Base-by-base conservation (phyloP, 2,113 vertebrate species). In the Solenodon paradoxus region DNA sequence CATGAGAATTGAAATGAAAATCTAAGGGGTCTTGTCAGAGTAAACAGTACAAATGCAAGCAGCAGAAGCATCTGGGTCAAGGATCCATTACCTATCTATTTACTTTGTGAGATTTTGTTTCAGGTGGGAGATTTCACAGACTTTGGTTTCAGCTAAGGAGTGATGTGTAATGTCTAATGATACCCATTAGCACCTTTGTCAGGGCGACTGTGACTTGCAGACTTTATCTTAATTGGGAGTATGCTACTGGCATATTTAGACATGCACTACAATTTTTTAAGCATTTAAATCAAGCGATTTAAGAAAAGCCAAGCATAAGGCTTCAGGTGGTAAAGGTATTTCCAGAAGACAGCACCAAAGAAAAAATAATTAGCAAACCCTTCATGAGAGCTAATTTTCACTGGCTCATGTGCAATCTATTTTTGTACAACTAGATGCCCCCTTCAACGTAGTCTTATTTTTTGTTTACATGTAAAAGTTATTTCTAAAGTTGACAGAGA, bases 261-360 rank as follows among this genome's bases (percentile, higher is more conserved):
- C 55, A 77, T 68, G 55, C 35, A 77, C 38, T 53, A 19, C 3
- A 59, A 40, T 35, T 95, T 96, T 92, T 93, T 69, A 13, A 95
- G 72, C 20, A 89, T 87, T 71, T 77, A 94, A 94, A 68, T 93
- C 53, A 88, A 96, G 53, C 51, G 51, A 82, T 57, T 95, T 89
- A 53, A 97, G 86, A 91, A 93, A 97, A 97, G 53, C 61, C 47
- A 90, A 95, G 42, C 24, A 22, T 75, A 89, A 81, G 69, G 61
- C 59, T 92, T 97, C 93, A 97, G 97, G 97, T 97, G 95, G 83
- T 88, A 51, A 71, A 92, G 71, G 87, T 96, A 96, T 97, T 97
- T 97, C 95, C 96, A 90, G 92, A 96, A 96, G 87, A 91, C 86
- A 95, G 47, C 71, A 72, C 24, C 72, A 95, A 95, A 96, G 72